Conservation (phyloP, 2,797 vertebrate species). For the Carduelis carduelis region DNA sequence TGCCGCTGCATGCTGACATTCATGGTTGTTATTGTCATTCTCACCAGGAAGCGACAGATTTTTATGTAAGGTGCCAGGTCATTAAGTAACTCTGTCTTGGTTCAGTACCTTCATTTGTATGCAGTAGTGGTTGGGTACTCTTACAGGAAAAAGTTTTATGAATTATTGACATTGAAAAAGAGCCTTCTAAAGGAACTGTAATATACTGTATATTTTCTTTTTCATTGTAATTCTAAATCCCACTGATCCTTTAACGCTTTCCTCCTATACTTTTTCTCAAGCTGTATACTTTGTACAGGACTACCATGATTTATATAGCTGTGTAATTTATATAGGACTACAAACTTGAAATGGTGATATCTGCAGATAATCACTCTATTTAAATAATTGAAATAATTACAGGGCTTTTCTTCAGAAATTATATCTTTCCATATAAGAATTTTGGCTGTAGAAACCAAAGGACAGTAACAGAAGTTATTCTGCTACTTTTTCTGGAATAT, state of each 20-base stretch:
- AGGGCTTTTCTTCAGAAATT: background rate
- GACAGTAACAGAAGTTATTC: background rate
- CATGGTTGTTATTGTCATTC: background rate
- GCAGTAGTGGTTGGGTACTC: background rate
- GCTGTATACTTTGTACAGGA: background rate
- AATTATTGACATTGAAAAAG: background rate
- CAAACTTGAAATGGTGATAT: background rate
- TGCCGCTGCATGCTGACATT: background rate
- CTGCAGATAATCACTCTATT: background rate
- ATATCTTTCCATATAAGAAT: background rate
- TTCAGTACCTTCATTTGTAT: conserved; percentile 32
- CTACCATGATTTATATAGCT: background rate
- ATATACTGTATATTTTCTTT: background rate
- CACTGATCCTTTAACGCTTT: background rate
- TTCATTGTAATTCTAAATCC: background rate
- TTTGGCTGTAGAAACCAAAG: background rate
- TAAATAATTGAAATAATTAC: conserved; percentile 6
- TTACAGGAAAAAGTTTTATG: background rate
- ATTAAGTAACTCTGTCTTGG: conserved; percentile 10
- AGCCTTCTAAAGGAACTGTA: background rate
- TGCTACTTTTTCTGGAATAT: background rate
- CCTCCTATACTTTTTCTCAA: background rate
- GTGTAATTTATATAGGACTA: background rate
- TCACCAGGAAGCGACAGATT: conserved; percentile 30
- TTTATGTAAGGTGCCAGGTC: conserved; percentile 12